Base-by-base conservation (phyloP, 35 echinoderm and acorn worm species). In the Hemicentrotus pulcherrimus region DNA sequence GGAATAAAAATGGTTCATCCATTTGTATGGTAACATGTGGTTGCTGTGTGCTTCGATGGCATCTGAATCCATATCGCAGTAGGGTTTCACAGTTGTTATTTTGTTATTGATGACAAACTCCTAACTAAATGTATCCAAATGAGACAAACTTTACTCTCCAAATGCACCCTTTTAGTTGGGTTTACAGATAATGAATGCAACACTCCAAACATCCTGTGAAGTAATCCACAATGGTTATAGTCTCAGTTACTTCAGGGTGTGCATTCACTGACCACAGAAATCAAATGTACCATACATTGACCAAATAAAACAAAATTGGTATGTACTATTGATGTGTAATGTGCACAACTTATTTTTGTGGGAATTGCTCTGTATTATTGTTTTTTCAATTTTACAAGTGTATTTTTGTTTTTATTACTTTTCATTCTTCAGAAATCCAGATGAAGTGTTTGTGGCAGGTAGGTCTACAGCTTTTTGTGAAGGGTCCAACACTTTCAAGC, bases 381-480 rank as follows among this genome's bases (percentile, higher is more conserved):
- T 18, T 31, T 22, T 4, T 88, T 2, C 2, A 5, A 88, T 9
- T 88, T 9, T 88, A 88, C 31, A 88, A 88, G 86, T 88, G 19
- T 88, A 22, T 88, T 4, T 88, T 4, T 88, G 6, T 88, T 13
- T 35, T 88, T 88, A 13, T 19, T 47, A 92, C 46, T 92, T 52
- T 92, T 92, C 22, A 4, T 48, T 92, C n/a, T 92, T 92, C 91
- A 93, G 91, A 93, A 48, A 93, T 93, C 91, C 91, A 93, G 47
- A 93, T 93, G 91, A 52, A 47, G 14, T 93, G 47, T 93, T 93
- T 47, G 47, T 93, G 9, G 91, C 91, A 93, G 30, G 4, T 48
- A 47, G 91, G 30, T 55, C 91, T 93, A 93, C 91, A 22, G 30
- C 91, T 93, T 93, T 31, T 93, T 1, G 45, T 55, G 91, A 93